A percentile compares a stretch with the other conserved stretches of the same genome.
Evolutionary conservation across 1,140 invertebrate species (phyloP).

Genomic region (Achroia grisella): DNA sequence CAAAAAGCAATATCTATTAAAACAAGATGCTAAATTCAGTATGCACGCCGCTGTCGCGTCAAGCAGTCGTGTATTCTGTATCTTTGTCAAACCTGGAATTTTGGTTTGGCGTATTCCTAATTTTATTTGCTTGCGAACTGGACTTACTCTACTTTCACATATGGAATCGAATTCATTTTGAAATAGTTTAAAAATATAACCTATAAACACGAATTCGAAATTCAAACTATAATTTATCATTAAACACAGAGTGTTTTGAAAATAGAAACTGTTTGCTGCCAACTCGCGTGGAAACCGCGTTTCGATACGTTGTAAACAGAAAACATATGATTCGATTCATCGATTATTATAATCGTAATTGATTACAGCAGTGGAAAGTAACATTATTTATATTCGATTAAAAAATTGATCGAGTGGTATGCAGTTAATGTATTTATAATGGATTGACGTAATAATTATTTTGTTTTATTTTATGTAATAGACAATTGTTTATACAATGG

Average conservation of each 20-base stretch:
- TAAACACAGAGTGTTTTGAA: slow-evolving; percentile 2
- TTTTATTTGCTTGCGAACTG: slow-evolving; percentile 67
- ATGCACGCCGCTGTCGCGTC: slow-evolving; percentile 32
- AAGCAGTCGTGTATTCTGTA: slow-evolving; percentile 31
- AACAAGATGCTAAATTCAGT: slow-evolving; percentile 46
- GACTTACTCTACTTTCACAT: slow-evolving; percentile 67
- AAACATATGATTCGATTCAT: slow-evolving; percentile 26
- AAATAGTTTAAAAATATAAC: not conserved
- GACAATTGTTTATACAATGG: not conserved
- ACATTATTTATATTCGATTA: not conserved
- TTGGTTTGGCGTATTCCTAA: slow-evolving; percentile 59
- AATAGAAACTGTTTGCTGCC: slow-evolving; percentile 10
- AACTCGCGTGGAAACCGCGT: slow-evolving; percentile 7
- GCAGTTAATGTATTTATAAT: not conserved
- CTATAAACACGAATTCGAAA: not conserved
- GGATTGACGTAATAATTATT: not conserved
- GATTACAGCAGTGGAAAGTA: too few relatives aligned
- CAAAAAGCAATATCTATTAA: slow-evolving; percentile 1
- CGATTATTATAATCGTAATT: not conserved
- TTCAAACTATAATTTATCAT: not conserved
- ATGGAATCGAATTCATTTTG: slow-evolving; percentile 28
- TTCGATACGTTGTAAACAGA: slow-evolving; percentile 21
- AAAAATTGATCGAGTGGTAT: not conserved
- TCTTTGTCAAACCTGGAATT: slow-evolving; percentile 63
- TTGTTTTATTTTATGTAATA: too few relatives aligned